Base-by-base conservation (phyloP, 2,888 invertebrate species). In the Caradrina clavipalpis region DNA sequence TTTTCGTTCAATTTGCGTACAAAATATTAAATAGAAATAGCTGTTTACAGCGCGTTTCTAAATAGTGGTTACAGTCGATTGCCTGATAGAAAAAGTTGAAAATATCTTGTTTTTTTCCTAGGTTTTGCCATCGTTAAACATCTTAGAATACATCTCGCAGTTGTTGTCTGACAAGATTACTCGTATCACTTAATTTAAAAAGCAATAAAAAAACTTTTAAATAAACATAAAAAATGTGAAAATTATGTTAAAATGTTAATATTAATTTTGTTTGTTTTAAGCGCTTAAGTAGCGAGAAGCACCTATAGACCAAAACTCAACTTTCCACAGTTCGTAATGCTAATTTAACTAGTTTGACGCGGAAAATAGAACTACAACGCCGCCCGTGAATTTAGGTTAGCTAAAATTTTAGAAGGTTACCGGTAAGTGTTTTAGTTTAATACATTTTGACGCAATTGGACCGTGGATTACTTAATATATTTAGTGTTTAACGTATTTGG, bases 281-380 rank as follows among this genome's bases (percentile, higher is more conserved):
- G n/a, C 15, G 15, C 54, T 39, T 26, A 56, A 42, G 50, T 39
- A 51, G 31, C 8, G 10, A 21, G 21, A 42, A 58, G n/a, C 2
- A 73, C 11, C 51, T 65, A 26, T 54, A 45, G 55, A 42, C 49
- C 11, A 22, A 57, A 69, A 65, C 51, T 68, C 17, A 57, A 69
- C 67, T 67, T 69, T 50, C 42, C 42, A 35, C 60, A 42, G 51
- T 60, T 54, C 26, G 31, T 53, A 60, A 73, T 74, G 60, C 75
- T 57, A 75, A 73, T 69, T 57, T 57, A 69, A 75, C 69, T 61
- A 53, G 73, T 75, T 75, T 73, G 69, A 69, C 73, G 69, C 51
- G 61, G 60, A 69, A 73, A 73, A 73, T 61, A 69, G 51, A 22
- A 15, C 13, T 21, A 45, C 49, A 26, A 21, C 7, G 21, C 19